These are phyloP conservation scores for Marmota flaviventris DNA, from an alignment of 2,113 vertebrate genomes.

Conservation along the genomic window DNA sequence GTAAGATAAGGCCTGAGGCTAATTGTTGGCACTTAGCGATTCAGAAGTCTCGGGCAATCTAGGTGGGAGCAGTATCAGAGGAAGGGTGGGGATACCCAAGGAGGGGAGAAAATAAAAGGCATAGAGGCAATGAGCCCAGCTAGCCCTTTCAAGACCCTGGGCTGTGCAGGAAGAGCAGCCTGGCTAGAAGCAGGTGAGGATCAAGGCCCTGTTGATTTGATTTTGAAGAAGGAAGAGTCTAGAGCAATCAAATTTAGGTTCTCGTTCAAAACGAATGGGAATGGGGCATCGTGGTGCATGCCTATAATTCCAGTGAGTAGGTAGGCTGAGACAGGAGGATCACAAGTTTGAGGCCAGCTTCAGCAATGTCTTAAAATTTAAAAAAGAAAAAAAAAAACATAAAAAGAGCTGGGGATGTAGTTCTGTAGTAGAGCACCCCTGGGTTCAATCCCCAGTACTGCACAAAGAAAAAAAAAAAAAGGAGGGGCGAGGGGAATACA, in stretches of 20 bases:
- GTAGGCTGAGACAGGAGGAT: no score
- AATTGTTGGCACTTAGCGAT: neutral
- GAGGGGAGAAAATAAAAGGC: neutral
- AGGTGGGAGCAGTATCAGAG: neutral
- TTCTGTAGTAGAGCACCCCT: no score
- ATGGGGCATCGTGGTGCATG: no score
- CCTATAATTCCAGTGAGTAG: no score
- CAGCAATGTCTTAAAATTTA: no score
- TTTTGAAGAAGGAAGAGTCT: neutral
- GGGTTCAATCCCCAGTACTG: no score
- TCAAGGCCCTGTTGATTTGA: neutral
- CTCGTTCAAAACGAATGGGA: neutral
- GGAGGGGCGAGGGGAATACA: neutral
- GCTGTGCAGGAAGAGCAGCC: neutral
- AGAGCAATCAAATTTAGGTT: neutral
- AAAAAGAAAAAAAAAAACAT: no score
- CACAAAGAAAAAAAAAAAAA: no score
- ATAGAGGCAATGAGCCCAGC: accelerated
- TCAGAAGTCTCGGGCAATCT: neutral
- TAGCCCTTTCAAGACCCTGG: neutral
- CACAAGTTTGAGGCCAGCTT: no score
- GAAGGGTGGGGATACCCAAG: neutral
- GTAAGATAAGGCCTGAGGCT: neutral
- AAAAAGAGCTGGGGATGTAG: no score
- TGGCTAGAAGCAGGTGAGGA: neutral